phyloP scores from a whole-genome alignment of 1,140 invertebrate species.

The Chironomus striatipennis region DNA sequence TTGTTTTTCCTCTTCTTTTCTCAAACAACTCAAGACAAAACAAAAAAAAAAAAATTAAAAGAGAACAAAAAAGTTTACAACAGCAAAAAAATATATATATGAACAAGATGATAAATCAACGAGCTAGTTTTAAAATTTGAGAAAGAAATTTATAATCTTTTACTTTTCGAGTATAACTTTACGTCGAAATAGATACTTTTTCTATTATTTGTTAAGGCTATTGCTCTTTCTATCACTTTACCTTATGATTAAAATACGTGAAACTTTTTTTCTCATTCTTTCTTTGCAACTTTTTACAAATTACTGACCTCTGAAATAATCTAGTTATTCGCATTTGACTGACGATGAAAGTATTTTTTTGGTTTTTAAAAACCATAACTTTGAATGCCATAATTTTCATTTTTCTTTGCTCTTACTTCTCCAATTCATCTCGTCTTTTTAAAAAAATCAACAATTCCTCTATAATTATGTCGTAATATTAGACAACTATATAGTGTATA shows the following conservation, averaged over 20 bases:
- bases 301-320: no score
- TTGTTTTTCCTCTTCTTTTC: conserved; percentile 19
- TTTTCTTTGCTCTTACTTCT: background rate
- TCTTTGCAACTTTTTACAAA: no score
- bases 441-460: background rate
- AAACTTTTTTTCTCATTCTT: no score
- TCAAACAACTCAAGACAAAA: background rate
- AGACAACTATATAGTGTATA: background rate
- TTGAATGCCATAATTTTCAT: conserved; percentile 3
- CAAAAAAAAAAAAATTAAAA: no score
- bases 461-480: conserved; percentile 15
- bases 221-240: background rate
- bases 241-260: no score
- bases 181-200: conserved; percentile 1
- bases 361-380: background rate
- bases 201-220: background rate
- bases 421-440: background rate
- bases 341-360: no score
- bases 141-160: background rate
- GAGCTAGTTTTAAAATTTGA: background rate
- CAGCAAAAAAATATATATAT: no score
- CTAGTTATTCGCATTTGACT: no score
- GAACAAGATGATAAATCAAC: conserved; percentile 2
- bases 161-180: background rate
- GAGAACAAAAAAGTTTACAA: no score